Conservation (phyloP, 2,888 invertebrate species). For the Julus scandinavius region DNA sequence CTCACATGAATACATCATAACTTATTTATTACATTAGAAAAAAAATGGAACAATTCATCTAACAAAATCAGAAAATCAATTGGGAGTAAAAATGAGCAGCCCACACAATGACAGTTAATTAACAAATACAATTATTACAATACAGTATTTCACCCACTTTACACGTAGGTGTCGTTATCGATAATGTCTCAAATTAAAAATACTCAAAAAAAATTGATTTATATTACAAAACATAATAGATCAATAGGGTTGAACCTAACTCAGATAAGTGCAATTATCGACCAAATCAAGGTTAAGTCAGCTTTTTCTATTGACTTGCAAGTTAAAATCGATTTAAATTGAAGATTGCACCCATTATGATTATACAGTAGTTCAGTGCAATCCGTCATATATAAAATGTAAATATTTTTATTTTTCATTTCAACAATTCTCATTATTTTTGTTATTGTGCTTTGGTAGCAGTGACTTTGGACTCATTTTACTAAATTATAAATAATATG, state of each 20-base stretch:
- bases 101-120: neutral
- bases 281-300: neutral
- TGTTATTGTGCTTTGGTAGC: conserved; percentile 27
- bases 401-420: neutral
- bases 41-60: neutral
- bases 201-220: neutral
- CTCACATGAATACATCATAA: neutral
- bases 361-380: neutral
- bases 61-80: conserved; percentile 10
- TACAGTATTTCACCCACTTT: neutral
- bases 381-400: neutral
- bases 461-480: neutral
- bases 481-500: conserved; percentile 21
- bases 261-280: neutral
- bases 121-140: neutral
- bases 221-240: neutral
- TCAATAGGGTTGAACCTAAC: neutral
- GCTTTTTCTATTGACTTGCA: neutral
- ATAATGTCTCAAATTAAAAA: neutral
- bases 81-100: neutral
- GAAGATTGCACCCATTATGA: neutral
- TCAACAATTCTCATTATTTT: neutral
- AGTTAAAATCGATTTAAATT: neutral
- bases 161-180: neutral
- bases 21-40: neutral